Base-by-base conservation (phyloP, 2,888 invertebrate genomes). In the Pristionchus mayeri region DNA sequence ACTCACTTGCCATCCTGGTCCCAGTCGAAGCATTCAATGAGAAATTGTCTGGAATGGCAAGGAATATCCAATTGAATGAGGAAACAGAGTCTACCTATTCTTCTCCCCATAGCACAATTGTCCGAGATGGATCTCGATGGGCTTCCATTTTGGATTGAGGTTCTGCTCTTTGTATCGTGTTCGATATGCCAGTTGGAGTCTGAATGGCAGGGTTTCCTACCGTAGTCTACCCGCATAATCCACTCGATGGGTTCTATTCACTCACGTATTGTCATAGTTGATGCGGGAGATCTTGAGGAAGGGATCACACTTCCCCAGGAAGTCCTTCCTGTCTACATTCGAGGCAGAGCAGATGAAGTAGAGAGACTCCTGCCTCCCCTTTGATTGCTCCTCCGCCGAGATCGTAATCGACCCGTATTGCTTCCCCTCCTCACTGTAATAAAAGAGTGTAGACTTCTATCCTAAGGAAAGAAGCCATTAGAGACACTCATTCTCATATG, bases 131-230 rank as follows among this genome's bases (percentile, higher is more conserved):
- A 95, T 89, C 4, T 93, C 93, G 85, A 95, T 94, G 4, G 94
- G 91, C 85, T 93, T 93, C 95, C 95, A 95, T 11, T 93, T 93
- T n/a, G 95, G 95, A 89, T 95, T 94, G 44, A 94, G 90, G n/a
- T 94, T 94, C 87, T 94, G 94, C 90, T 94, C 94, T 83, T 94
- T 93, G 34, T 94, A 94, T 89, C 95, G 94, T 78, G 94, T 94
- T 89, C 94, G 94, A 89, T 94, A 94, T 1, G 94, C 94, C 11
- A 94, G 92, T 84, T 94, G 93, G 87, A 93, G 94, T 27, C 94
- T 93, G 87, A 89, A 86, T 40, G 13, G n/a, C 2, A 54, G 13
- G 60, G 78, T 34, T 21, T 54, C 24, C n/a, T 54, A n/a, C 54
- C 54, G 16, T n/a, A n/a, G 9, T 13, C 71, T 0, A 0, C 40